Evolutionary conservation across 2,888 invertebrate species (phyloP), one percentile per base, ranked within the genome.

Genomic region (Drosophila macrospina): DNA sequence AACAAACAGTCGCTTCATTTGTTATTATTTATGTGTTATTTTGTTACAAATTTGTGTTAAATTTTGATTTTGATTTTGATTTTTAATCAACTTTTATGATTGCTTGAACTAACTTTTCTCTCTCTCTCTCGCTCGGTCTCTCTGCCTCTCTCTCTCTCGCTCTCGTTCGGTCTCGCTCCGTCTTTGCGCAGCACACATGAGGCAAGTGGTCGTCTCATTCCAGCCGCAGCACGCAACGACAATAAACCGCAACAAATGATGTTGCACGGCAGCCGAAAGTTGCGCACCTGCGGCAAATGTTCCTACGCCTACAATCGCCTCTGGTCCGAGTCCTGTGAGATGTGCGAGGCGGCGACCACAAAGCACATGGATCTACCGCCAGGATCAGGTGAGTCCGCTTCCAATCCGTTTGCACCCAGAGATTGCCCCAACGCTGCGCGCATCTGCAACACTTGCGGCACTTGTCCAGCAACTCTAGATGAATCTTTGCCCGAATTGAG

Each of bases 271-370:
- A 75, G 90, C 66, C 91, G 91, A 69, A 89, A 96, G 80, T 96
- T 96, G 94, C 98, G 98, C 97, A 96, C 96, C 74, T 98, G 98
- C 92, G 94, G 94, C 65, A 96, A 96, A 91, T 98, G 98, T 92
- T 97, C 97, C 91, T 98, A 96, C 93, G 96, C 96, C 69, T 97
- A 97, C 92, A 96, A 97, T 93, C 95, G 96, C 73, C 94, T 96
- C 90, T 96, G 95, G 94, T 95, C 95, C 72, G 95, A 95, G 48
- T 94, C 94, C 79, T 98, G 98, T 92, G 96, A 96, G 92, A 96
- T 96, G 81, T 98, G 98, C 90, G 95, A 95, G 24, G 70, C 82
- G 16, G 50, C 68, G 11, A 42, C 80, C 55, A 57, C 24, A 60
- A 16, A 1, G 54, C 66, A 42, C 0, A 63, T 54, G 20, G 75